Base-by-base conservation (phyloP, 1,140 invertebrate genomes). In the Venturia canescens region DNA sequence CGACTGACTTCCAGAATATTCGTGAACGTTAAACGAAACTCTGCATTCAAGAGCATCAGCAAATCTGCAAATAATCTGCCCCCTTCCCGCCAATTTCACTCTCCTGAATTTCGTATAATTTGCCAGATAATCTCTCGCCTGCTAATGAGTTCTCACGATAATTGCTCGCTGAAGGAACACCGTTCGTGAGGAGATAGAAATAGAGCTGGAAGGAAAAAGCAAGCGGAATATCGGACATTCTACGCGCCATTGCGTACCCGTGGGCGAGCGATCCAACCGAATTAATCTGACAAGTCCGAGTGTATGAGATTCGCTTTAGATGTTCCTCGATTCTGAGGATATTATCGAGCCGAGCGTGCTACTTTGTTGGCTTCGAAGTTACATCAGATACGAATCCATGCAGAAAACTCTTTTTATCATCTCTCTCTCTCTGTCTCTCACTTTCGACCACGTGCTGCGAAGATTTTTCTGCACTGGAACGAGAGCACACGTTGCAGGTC, bases 11-110 rank as follows among this genome's bases (percentile, higher is more conserved):
- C n/a, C n/a, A n/a, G 7, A 34, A 34, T 34, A 34, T 34, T 34
- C 31, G 31, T 85, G 85, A 83, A 85, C 48, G 31, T 34, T 26
- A 74, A 21, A 74, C 70, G 70, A 50, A 23, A 74, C 38, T 74
- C 38, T 50, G 70, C 27, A 74, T 74, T 27, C 50, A 74, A 74
- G 38, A 50, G 38, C 50, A 74, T 38, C 70, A 74, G 50, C 50
- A 50, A 18, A 3, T 9, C n/a, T 7, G 34, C 16, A 53, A 74
- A 50, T 16, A 1, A 50, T 1, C 38, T 27, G n/a, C 44, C 23
- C 31, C 31, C 31, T 34, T 7, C 31, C 31, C 31, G 31, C 31
- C 31, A 34, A 3, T 34, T 34, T 34, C 31, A 34, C 31, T 34
- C 31, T 7, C 7, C 7, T 3, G 38, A 74, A 21, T 50, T 75